Conservation (phyloP, 2,888 invertebrate species). For the Pherbina coryleti region DNA sequence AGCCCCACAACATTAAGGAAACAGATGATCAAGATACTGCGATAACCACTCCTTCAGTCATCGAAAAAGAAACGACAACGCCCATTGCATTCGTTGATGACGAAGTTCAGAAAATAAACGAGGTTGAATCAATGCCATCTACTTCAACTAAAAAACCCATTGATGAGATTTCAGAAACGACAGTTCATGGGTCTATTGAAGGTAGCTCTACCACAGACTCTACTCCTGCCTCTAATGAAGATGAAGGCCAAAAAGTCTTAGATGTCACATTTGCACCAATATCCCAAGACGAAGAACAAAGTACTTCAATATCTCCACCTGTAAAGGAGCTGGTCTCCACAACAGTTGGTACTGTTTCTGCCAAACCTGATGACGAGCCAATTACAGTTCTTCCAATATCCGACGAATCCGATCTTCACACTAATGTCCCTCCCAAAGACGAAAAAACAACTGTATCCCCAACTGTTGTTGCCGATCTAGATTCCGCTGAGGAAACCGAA, state of each 20-base stretch:
- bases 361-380: constrained; percentile 41
- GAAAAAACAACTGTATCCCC: constrained; percentile 41
- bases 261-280: constrained; percentile 45
- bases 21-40: neutral
- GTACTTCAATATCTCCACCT: neutral
- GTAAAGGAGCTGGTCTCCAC: constrained; percentile 34
- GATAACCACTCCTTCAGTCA: neutral
- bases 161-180: constrained; percentile 40
- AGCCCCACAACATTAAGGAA: neutral
- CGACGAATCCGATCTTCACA: constrained; percentile 5
- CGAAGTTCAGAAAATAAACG: neutral
- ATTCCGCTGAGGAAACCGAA: constrained; percentile 58
- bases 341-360: constrained; percentile 31
- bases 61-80: neutral
- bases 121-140: constrained; percentile 24
- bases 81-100: neutral
- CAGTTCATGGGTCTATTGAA: constrained; percentile 39
- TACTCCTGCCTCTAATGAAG: neutral
- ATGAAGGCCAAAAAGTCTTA: constrained; percentile 1
- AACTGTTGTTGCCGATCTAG: constrained; percentile 51
- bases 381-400: constrained; percentile 41
- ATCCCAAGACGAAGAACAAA: constrained; percentile 37
- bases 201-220: constrained; percentile 10
- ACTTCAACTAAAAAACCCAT: constrained; percentile 36
- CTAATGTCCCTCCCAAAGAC: neutral